phyloP scores from a whole-genome alignment of 1,140 invertebrate genomes.

The Solenopsis fugax region DNA sequence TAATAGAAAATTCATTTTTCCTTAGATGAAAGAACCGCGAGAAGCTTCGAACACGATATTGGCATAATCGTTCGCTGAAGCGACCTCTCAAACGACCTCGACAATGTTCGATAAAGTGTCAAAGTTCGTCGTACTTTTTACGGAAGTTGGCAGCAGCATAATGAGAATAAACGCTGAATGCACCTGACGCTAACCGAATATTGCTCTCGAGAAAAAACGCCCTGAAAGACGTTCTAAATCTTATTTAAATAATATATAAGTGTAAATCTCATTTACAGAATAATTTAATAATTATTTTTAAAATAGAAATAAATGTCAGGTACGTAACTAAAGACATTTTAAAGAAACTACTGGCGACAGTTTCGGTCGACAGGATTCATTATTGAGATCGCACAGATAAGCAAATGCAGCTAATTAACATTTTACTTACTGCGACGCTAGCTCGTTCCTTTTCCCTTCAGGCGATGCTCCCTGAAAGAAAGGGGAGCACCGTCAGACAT shows the following conservation, averaged over 20 bases:
- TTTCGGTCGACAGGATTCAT: background rate
- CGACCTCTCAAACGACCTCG: conserved; percentile 21
- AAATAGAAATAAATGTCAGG: background rate
- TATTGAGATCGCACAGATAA: conserved; percentile 23
- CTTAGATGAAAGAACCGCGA: conserved; percentile 3
- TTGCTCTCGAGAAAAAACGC: background rate
- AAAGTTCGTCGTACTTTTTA: conserved; percentile 49
- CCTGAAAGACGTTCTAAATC: background rate
- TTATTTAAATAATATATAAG: background rate
- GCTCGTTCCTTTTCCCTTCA: background rate
- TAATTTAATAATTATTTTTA: background rate
- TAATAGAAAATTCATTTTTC: conserved; percentile 19
- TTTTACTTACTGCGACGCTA: conserved; percentile 4
- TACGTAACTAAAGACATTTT: background rate
- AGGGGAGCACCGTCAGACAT: background rate
- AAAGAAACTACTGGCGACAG: background rate
- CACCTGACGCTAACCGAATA: conserved; percentile 7
- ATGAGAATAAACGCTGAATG: conserved; percentile 33
- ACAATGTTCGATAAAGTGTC: conserved; percentile 45
- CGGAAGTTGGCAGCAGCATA: conserved; percentile 37
- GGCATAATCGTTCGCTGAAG: conserved; percentile 42
- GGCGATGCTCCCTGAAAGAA: background rate
- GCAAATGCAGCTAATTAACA: conserved; percentile 10
- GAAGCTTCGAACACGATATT: conserved; percentile 18
- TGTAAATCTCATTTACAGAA: background rate